Evolutionary conservation across 2,888 invertebrate species (phyloP).

Genomic region (Serripes groenlandicus): DNA sequence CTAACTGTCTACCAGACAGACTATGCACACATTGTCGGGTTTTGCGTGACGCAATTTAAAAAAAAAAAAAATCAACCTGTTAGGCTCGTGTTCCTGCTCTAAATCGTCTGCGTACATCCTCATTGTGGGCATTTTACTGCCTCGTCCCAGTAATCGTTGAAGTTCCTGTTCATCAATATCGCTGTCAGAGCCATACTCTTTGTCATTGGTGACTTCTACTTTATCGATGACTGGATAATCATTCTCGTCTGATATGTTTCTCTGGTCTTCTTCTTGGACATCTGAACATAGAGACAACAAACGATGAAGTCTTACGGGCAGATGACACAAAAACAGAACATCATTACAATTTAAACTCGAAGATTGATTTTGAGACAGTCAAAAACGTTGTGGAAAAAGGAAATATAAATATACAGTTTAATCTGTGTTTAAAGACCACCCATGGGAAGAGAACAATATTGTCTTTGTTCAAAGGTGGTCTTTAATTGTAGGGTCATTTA

Average conservation of each 20-base stretch:
- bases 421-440: too few species aligned
- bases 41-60: too few species aligned
- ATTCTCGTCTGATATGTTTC: constrained; percentile 47
- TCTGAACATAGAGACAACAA: too few species aligned
- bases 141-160: constrained; percentile 80
- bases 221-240: constrained; percentile 54
- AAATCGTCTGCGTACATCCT: constrained; percentile 96
- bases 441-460: too few species aligned
- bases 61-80: too few species aligned
- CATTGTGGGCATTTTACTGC: constrained; percentile 91
- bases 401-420: too few species aligned
- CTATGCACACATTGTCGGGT: too few species aligned
- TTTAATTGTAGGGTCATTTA: too few species aligned
- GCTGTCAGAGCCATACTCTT: constrained; percentile 40
- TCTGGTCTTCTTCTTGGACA: constrained; percentile 43
- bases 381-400: not conserved
- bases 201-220: constrained; percentile 35
- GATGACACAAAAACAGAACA: not conserved
- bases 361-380: not conserved
- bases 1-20: too few species aligned
- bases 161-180: constrained; percentile 74
- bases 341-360: not conserved
- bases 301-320: too few species aligned
- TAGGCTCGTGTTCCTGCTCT: constrained; percentile 87
- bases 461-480: too few species aligned